Percentiles rank a stretch among this genome's conserved stretches.
Conservation (phyloP, 2,113 vertebrate species). For the Brienomyrus brachyistius region DNA sequence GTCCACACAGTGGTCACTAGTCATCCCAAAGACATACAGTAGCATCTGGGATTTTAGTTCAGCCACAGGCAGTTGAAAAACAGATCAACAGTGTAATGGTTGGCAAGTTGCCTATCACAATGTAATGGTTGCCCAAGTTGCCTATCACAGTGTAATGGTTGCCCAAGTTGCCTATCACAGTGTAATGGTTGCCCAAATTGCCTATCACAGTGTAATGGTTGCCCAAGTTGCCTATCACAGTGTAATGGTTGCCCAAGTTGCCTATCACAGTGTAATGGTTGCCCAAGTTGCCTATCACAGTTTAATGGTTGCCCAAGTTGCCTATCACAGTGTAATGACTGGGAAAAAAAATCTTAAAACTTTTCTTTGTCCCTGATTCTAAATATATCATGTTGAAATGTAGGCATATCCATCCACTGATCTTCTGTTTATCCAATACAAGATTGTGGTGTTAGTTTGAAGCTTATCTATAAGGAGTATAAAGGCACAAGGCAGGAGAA, state of each 20-base stretch:
- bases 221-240: not conserved
- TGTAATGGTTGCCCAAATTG: not conserved
- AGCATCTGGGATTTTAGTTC: not conserved
- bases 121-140: no score
- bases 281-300: not conserved
- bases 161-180: no score
- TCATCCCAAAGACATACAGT: not conserved
- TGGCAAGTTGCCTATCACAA: no score
- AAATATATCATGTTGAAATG: not conserved
- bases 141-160: no score
- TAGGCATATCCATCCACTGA: not conserved
- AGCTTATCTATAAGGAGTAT: not conserved
- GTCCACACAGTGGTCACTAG: not conserved
- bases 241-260: not conserved
- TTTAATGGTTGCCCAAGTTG: no score
- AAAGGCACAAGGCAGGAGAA: not conserved
- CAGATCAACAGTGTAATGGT: not conserved
- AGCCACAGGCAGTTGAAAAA: not conserved
- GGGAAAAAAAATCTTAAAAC: not conserved
- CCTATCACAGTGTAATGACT: not conserved
- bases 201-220: not conserved
- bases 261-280: not conserved
- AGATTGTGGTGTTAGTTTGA: not conserved
- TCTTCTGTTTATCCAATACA: not conserved
- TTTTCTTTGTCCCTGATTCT: not conserved